Evolutionary conservation across 2,888 invertebrate genomes (phyloP).

Genomic region (Buathra laborator): DNA sequence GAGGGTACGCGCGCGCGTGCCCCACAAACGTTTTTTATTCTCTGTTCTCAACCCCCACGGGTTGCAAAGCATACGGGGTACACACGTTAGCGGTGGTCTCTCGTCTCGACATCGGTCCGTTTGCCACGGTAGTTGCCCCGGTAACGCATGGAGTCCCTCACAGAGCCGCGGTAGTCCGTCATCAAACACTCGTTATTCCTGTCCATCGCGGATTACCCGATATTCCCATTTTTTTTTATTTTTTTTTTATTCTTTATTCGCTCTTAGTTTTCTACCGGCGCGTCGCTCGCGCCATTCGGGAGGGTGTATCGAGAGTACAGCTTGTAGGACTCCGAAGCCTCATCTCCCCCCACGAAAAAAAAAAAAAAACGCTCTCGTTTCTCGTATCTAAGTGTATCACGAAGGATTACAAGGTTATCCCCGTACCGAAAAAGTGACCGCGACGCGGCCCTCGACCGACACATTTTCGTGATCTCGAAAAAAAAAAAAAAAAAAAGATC

Average conservation of each 20-base stretch:
- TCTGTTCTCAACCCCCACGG: slow-evolving; percentile 67
- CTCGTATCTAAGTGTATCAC: slow-evolving; percentile 81
- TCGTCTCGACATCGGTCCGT: slow-evolving; percentile 32
- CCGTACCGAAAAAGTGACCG: slow-evolving; percentile 80
- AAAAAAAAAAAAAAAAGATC: too few relatives aligned
- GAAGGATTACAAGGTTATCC: slow-evolving; percentile 81
- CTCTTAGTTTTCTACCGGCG: slow-evolving; percentile 46
- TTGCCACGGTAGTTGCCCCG: slow-evolving; percentile 61
- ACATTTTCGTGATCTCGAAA: slow-evolving; percentile 27
- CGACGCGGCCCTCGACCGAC: slow-evolving; percentile 54
- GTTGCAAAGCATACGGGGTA: slow-evolving; percentile 28
- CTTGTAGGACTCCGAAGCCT: slow-evolving; percentile 40
- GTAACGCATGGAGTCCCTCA: slow-evolving; percentile 27
- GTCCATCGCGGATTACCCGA: slow-evolving; percentile 82
- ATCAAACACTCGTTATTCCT: slow-evolving; percentile 84
- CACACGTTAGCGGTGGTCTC: slow-evolving; percentile 62
- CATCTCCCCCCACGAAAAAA: slow-evolving; percentile 40
- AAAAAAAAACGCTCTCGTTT: slow-evolving; percentile 73
- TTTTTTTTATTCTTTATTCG: not conserved
- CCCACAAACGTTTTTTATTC: slow-evolving; percentile 77
- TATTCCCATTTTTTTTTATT: slow-evolving; percentile 74
- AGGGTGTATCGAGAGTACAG: slow-evolving; percentile 24
- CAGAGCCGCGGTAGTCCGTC: slow-evolving; percentile 75
- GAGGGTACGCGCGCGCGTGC: slow-evolving; percentile 78
- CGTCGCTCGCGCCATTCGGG: slow-evolving; percentile 8